Evolutionary conservation across 1,140 invertebrate genomes (phyloP).

Genomic region (Gyrodactylus bullatarudis): DNA sequence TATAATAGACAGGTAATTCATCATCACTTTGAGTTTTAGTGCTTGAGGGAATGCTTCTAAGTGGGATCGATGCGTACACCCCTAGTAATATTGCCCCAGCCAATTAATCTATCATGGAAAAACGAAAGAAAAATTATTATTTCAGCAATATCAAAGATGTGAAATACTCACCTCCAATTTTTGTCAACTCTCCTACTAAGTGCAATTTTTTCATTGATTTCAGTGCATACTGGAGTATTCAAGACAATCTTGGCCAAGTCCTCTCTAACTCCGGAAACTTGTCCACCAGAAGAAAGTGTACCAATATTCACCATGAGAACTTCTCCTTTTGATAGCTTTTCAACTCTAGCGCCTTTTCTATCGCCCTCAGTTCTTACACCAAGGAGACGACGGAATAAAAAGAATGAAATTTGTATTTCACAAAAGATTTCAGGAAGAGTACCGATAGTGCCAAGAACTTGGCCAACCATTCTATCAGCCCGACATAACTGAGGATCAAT

Average conservation of each 20-base stretch:
- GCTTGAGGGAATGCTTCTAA: not conserved
- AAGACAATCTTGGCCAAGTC: conserved; percentile 89
- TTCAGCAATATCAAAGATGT: not conserved
- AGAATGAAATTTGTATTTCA: conserved; percentile 89
- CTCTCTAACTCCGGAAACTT: conserved; percentile 68
- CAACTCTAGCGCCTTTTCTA: conserved; percentile 82
- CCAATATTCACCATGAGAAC: conserved; percentile 91
- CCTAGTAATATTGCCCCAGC: not conserved
- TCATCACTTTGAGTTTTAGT: too few species aligned
- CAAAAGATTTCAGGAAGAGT: conserved; percentile 82
- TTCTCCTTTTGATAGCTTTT: conserved; percentile 49
- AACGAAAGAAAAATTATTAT: not conserved
- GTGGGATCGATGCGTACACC: not conserved
- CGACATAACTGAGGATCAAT: conserved; percentile 90
- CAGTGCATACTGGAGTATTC: conserved; percentile 87
- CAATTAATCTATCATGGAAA: not conserved
- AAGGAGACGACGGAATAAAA: conserved; percentile 58
- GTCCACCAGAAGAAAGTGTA: conserved; percentile 75
- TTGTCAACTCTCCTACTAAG: conserved; percentile 84
- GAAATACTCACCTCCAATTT: conserved; percentile 40
- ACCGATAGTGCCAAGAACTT: conserved; percentile 83
- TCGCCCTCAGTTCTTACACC: conserved; percentile 92
- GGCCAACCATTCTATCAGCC: conserved; percentile 83
- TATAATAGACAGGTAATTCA: too few species aligned
- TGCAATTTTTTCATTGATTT: conserved; percentile 89